phyloP scores from a whole-genome alignment of 2,113 vertebrate genomes.

The Calyptomena viridis region DNA sequence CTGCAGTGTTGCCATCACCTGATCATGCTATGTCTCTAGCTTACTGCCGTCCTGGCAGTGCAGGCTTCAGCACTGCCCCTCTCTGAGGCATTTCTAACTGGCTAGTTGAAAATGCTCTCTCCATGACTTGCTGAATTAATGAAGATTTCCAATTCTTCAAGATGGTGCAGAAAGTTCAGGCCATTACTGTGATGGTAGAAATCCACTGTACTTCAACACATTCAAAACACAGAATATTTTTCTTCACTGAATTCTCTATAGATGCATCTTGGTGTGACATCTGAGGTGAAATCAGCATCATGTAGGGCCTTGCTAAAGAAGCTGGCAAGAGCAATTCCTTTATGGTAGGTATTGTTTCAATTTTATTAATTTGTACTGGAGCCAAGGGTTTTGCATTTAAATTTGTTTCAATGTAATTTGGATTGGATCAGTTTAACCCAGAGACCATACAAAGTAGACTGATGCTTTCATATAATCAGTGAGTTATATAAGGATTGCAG shows the following conservation, averaged over 20 bases:
- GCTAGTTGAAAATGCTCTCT: not conserved
- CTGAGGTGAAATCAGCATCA: constrained; percentile 8
- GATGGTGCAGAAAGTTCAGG: not conserved
- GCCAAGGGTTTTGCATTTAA: not conserved
- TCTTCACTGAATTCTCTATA: not conserved
- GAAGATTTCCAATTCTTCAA: not conserved
- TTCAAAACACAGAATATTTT: not conserved
- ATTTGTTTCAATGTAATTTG: constrained; percentile 29
- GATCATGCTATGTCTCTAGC: not conserved
- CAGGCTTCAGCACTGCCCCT: not conserved
- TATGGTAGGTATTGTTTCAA: constrained; percentile 11
- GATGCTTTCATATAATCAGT: not conserved
- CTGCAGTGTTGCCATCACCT: not conserved
- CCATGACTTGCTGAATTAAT: not conserved
- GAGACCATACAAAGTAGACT: not conserved
- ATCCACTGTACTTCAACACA: not conserved
- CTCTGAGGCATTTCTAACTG: not conserved
- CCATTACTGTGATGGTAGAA: not conserved
- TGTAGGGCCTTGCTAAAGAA: not conserved
- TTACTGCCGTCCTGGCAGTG: not conserved
- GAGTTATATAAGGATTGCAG: not conserved
- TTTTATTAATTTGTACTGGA: constrained; percentile 6
- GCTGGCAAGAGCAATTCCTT: not conserved
- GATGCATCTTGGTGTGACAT: not conserved
- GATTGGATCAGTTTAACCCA: not conserved